Percentiles rank a stretch among this genome's conserved stretches.
These are phyloP conservation scores for Thereva nobilitata DNA, from an alignment of 2,888 invertebrate species.

Conservation along the genomic window DNA sequence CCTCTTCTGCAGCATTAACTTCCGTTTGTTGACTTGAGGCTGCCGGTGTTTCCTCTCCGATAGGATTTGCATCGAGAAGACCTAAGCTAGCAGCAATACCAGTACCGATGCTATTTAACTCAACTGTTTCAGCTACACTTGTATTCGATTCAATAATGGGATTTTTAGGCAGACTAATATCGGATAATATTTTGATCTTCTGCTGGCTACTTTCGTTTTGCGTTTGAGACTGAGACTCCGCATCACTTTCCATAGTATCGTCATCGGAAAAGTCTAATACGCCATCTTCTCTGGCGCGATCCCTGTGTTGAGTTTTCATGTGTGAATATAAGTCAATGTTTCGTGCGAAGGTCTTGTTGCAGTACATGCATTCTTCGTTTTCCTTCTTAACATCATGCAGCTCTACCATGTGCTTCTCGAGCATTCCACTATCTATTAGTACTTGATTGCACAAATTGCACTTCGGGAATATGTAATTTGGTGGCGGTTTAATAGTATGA, in stretches of 20 bases:
- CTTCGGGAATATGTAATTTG: constrained; percentile 74
- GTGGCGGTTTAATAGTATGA: constrained; percentile 75
- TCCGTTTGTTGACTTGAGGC: constrained; percentile 18
- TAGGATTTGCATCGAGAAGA: constrained; percentile 56
- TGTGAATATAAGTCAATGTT: constrained; percentile 73
- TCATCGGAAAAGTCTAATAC: constrained; percentile 65
- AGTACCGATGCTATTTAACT: constrained; percentile 62
- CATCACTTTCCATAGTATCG: constrained; percentile 49
- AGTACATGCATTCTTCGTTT: constrained; percentile 71
- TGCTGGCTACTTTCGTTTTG: constrained; percentile 17
- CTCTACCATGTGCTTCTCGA: constrained; percentile 71
- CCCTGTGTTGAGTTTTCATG: constrained; percentile 68
- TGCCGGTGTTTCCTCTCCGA: constrained; percentile 26
- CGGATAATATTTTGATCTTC: constrained; percentile 62
- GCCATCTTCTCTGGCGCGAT: constrained; percentile 68
- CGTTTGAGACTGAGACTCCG: constrained; percentile 13
- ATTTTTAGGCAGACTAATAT: constrained; percentile 54
- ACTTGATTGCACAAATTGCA: constrained; percentile 77
- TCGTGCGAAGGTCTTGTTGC: constrained; percentile 72
- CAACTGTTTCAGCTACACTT: constrained; percentile 59
- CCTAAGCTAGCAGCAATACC: constrained; percentile 64
- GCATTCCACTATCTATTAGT: constrained; percentile 72
- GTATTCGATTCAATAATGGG: constrained; percentile 41
- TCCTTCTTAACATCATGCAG: constrained; percentile 53
- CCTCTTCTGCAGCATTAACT: constrained; percentile 40